Evolutionary conservation across 1,140 invertebrate genomes (phyloP), one percentile per base, ranked within the genome.

Genomic region (Aphelenchoides avenae): DNA sequence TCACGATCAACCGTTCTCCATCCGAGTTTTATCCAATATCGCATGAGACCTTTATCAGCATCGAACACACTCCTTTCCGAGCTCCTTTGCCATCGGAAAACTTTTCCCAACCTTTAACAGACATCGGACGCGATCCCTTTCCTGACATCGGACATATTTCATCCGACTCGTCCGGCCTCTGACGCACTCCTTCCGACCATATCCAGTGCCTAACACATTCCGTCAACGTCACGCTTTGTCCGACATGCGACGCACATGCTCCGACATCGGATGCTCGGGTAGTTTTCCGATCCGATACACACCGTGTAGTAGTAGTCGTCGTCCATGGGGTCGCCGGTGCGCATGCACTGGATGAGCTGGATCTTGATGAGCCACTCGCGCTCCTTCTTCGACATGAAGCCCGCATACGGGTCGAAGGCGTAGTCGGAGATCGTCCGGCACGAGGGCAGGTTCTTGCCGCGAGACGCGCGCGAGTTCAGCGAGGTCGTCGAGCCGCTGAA

Each of bases 301-400:
- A 73, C 73, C 39, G 64, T 47, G 37, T 76, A 77, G 44, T 75
- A 75, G 44, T 68, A 75, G 39, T 75, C 73, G 20, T 75, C 73
- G 6, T 64, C 48, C n/a, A 68, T 36, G 7, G 75, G 72, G 31
- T 77, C 55, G 4, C 68, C 69, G 37, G 64, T 64, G 6, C 71
- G 66, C 20, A 68, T 51, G 27, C 71, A 77, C 42, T 75, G 73
- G 18, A 75, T 52, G 20, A 74, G 51, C 44, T 75, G 73, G 7
- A 75, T 77, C 53, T 71, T 72, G 15, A 75, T 75, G 3, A 75
- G 54, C 73, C 73, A 75, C 53, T 75, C 75, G 0, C 74, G 56
- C 47, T 75, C 73, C 48, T 75, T 75, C 7, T 55, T 62, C 5
- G 73, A 75, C 72, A 75, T 75, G 20, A 66, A 70, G 0, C 73